A percentile compares a stretch with the other conserved stretches of the same genome.
Evolutionary conservation across 1,140 invertebrate genomes (phyloP).

Genomic region (Orchesella cincta): DNA sequence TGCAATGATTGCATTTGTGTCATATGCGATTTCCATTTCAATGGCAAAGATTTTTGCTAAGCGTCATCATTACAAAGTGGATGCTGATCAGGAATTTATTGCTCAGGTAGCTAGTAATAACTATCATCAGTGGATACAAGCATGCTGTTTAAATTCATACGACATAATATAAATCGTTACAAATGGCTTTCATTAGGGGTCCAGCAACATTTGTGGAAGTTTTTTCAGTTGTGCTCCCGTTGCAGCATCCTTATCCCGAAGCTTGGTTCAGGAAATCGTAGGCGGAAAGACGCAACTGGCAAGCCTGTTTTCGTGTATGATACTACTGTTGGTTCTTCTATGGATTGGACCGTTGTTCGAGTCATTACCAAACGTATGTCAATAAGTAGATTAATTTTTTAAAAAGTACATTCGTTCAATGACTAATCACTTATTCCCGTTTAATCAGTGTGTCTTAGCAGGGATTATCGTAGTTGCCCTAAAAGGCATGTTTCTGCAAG

Average conservation of each 20-base stretch:
- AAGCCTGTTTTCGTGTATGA: conserved; percentile 66
- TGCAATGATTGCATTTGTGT: conserved; percentile 80
- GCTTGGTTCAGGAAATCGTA: conserved; percentile 73
- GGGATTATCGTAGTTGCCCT: conserved; percentile 88
- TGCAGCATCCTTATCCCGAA: conserved; percentile 73
- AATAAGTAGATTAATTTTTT: background rate
- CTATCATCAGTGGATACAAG: no score
- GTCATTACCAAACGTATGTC: conserved; percentile 70
- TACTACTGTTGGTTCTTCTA: conserved; percentile 74
- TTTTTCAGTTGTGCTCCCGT: conserved; percentile 84
- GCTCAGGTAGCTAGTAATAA: background rate
- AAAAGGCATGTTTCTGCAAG: conserved; percentile 84
- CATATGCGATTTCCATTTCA: conserved; percentile 87
- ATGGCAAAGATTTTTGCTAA: conserved; percentile 89
- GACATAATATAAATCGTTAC: background rate
- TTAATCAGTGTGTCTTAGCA: conserved; percentile 72
- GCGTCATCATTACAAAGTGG: conserved; percentile 82
- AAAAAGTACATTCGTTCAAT: no score
- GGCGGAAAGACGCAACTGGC: conserved; percentile 79
- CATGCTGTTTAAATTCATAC: no score
- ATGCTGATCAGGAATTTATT: conserved; percentile 85
- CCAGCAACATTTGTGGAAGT: conserved; percentile 76
- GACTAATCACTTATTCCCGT: no score
- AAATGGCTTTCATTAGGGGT: conserved; percentile 63
- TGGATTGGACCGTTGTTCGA: conserved; percentile 85